Evolutionary conservation across 2,113 vertebrate genomes (phyloP), one percentile per base, ranked within the genome.

Genomic region (Mesitornis unicolor): DNA sequence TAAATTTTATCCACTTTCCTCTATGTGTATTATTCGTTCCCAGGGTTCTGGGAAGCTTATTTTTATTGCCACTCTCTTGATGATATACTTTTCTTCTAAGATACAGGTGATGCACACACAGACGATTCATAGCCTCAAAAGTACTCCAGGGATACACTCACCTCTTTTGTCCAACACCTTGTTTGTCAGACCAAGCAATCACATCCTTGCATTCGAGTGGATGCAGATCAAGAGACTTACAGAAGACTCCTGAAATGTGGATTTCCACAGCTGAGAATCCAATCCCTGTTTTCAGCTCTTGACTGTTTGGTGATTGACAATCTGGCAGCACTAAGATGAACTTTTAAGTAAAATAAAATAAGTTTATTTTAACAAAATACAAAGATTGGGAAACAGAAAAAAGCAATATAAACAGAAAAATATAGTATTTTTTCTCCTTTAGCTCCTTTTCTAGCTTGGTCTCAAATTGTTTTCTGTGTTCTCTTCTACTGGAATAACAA

Each of bases 381-480:
- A 31, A 59, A 79, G 15, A 36, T 11, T 56, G 8, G 3, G 24
- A 6, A 79, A 75, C 74, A 42, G 5, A n/a, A 29, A 45, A 50
- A 70, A 67, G 60, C 5, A 87, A 54, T 28, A 93, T 33, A 48
- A 9, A 78, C 87, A 43, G 9, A 5, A 20, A 56, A 69, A 7
- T 36, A n/a, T 2, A 29, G 5, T 40, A 69, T 43, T 69, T 6
- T 10, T 89, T 83, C 38, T 74, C 54, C 42, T 87, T 81, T 80
- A 85, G 12, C n/a, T 93, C 70, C 82, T 56, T 68, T 29, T 95
- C 65, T 68, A 40, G 19, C 31, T 90, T 77, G 45, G n/a, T 90
- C 91, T 95, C 56, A 53, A 19, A 91, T 65, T 64, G 29, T 93
- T 93, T 96, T 91, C 70, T 61, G 7, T 87, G 51, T 82, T 90